Evolutionary conservation across 2,888 invertebrate genomes (phyloP).

Genomic region (Stenodema calcarata): DNA sequence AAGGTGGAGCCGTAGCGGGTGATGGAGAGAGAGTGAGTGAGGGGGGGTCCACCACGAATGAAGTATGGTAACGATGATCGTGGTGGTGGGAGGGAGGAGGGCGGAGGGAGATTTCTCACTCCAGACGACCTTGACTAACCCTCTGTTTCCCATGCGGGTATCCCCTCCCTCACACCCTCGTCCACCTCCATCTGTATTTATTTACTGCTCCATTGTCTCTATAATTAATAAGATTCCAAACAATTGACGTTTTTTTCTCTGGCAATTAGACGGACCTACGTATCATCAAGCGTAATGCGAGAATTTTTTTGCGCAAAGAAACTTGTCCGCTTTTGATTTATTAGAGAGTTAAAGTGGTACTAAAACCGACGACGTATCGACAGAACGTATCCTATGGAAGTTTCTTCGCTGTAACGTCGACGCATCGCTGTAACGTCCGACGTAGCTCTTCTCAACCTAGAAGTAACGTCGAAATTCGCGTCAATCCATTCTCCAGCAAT

Average conservation of each 20-base stretch:
- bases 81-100: not conserved
- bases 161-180: not conserved
- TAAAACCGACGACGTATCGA: too few species aligned
- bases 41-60: not conserved
- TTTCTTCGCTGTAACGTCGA: too few species aligned
- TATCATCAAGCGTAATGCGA: too few species aligned
- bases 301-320: too few species aligned
- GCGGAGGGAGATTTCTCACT: slow-evolving; percentile 13
- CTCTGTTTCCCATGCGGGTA: not conserved
- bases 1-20: not conserved
- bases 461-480: too few species aligned
- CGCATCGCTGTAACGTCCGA: too few species aligned
- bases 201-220: not conserved
- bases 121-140: slow-evolving; percentile 16
- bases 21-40: not conserved
- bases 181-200: not conserved
- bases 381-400: too few species aligned
- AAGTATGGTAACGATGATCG: not conserved
- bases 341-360: too few species aligned
- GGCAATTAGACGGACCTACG: too few species aligned
- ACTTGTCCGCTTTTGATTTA: too few species aligned
- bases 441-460: too few species aligned
- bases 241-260: not conserved
- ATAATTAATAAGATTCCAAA: not conserved
- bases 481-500: too few species aligned